Conservation (phyloP, 2,113 vertebrate species). For the Ameiurus melas region DNA sequence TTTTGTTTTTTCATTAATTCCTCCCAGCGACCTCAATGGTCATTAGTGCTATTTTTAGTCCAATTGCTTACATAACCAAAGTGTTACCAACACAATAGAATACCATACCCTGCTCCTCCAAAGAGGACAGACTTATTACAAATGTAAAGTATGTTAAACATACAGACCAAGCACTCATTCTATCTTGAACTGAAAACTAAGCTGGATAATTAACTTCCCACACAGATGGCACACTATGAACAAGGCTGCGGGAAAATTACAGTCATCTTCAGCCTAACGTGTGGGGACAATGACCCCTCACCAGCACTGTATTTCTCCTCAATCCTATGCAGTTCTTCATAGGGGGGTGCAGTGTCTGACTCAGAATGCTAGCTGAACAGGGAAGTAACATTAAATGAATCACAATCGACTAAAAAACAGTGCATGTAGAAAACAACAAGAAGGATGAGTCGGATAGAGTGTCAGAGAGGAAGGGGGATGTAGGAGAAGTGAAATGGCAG, state of each 20-base stretch:
- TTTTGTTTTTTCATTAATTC: background rate
- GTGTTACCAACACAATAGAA: slow-evolving; percentile 18
- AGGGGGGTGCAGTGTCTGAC: background rate
- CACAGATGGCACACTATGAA: slow-evolving; percentile 43
- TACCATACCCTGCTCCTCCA: background rate
- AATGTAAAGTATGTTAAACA: background rate
- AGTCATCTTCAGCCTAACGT: slow-evolving; percentile 46
- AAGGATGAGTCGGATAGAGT: slow-evolving; percentile 12
- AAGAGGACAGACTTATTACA: background rate
- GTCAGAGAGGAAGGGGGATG: background rate
- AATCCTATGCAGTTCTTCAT: background rate
- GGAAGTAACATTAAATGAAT: background rate
- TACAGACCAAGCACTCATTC: background rate
- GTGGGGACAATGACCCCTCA: slow-evolving; percentile 7
- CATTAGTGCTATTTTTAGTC: slow-evolving; percentile 15
- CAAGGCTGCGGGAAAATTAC: slow-evolving; percentile 47
- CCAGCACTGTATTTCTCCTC: background rate
- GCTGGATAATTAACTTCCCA: slow-evolving; percentile 57
- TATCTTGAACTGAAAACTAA: slow-evolving; percentile 19
- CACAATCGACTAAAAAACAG: background rate
- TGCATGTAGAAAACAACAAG: background rate
- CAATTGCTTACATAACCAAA: slow-evolving; percentile 16
- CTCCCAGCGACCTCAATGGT: background rate
- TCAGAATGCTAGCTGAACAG: background rate
- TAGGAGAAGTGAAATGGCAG: slow-evolving; percentile 10